Percentiles rank a stretch among this genome's conserved stretches.
phyloP scores from a whole-genome alignment of 2,888 invertebrate genomes.

The Oeneis ivallda region DNA sequence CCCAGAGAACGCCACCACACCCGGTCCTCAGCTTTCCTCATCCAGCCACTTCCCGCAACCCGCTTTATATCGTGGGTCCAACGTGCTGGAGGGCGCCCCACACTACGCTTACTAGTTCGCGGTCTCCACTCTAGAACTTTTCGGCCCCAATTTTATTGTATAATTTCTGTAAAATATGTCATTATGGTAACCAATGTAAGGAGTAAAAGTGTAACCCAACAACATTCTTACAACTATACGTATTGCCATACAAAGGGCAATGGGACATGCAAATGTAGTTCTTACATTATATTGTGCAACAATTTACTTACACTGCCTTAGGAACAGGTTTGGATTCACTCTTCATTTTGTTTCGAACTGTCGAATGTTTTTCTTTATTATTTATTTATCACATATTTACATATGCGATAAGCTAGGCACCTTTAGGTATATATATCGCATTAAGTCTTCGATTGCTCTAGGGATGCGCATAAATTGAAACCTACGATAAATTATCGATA shows the following conservation, averaged over 20 bases:
- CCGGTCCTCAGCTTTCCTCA: too few species aligned
- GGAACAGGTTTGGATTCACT: conserved; percentile 25
- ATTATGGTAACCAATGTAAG: too few species aligned
- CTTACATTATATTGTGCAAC: conserved; percentile 13
- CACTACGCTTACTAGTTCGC: too few species aligned
- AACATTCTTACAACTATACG: not conserved
- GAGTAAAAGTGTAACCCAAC: not conserved
- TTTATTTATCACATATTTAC: conserved; percentile 23
- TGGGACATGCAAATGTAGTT: not conserved
- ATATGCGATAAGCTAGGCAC: conserved; percentile 20
- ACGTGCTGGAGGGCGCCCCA: too few species aligned
- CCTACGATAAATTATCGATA: not conserved
- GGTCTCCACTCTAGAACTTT: too few species aligned
- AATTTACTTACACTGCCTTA: conserved; percentile 10
- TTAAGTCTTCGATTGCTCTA: conserved; percentile 7
- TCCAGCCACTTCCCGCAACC: too few species aligned
- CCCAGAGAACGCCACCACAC: too few species aligned
- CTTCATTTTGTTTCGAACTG: conserved; percentile 12
- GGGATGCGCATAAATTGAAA: conserved; percentile 7
- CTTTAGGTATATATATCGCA: conserved; percentile 7
- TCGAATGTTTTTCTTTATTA: conserved; percentile 7
- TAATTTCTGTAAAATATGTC: too few species aligned
- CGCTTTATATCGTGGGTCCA: too few species aligned
- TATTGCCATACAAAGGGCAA: not conserved
- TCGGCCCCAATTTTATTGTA: too few species aligned